These are phyloP conservation scores for Apogon hyalosoma DNA, from an alignment of 2,797 vertebrate genomes.

Conservation along the genomic window DNA sequence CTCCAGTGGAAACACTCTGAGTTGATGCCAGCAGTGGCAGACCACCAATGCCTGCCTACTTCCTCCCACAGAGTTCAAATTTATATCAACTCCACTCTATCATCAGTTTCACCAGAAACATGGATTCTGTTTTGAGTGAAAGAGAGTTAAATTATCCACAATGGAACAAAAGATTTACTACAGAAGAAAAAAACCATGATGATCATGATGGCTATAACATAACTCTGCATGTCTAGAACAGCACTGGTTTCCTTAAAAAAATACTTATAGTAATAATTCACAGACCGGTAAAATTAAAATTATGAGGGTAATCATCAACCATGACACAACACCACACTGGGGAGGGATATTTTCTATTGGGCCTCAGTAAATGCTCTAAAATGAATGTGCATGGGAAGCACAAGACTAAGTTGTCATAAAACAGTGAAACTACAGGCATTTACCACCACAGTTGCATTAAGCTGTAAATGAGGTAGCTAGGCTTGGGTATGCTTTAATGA, in stretches of 20 bases:
- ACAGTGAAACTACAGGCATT: slow-evolving; percentile 15
- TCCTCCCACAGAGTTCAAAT: slow-evolving; percentile 67
- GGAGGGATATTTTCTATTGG: too few relatives aligned
- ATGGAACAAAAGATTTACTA: neutral
- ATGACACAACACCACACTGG: too few relatives aligned
- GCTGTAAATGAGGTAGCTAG: slow-evolving; percentile 43
- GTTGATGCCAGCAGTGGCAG: slow-evolving; percentile 62
- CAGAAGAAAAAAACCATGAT: neutral
- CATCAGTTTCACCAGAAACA: slow-evolving; percentile 42
- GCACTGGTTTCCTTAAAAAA: neutral
- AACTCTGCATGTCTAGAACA: neutral
- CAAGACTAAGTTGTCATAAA: slow-evolving; percentile 53
- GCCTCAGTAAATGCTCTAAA: neutral
- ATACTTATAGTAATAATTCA: neutral
- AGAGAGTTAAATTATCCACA: slow-evolving; percentile 20
- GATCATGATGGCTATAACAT: neutral
- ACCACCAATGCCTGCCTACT: slow-evolving; percentile 61
- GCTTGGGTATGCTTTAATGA: slow-evolving; percentile 31
- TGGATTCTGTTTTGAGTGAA: slow-evolving; percentile 16
- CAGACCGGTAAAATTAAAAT: neutral
- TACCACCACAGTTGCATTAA: slow-evolving; percentile 35
- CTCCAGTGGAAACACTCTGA: slow-evolving; percentile 68
- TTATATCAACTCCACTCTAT: slow-evolving; percentile 57
- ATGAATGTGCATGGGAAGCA: slow-evolving; percentile 14
- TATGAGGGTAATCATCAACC: too few relatives aligned